Conservation (phyloP, 2,113 vertebrate genomes). For the Peucedramus taeniatus region DNA sequence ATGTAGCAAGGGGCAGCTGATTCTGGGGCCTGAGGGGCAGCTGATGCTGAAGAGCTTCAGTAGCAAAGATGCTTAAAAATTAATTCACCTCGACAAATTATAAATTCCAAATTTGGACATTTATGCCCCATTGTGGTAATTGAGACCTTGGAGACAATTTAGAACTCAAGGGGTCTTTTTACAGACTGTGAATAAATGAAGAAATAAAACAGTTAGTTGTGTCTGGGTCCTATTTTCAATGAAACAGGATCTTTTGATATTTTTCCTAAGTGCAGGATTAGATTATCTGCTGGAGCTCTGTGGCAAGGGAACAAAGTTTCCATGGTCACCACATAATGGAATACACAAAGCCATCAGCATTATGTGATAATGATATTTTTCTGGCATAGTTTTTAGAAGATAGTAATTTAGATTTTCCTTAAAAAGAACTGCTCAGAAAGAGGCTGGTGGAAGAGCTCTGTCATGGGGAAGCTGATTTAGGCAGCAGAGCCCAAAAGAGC, state of each 20-base stretch:
- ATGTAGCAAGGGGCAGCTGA: not conserved
- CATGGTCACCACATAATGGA: not conserved
- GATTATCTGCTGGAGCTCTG: not conserved
- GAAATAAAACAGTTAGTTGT: not conserved
- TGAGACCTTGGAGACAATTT: not conserved
- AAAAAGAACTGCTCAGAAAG: not conserved
- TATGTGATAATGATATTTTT: not conserved
- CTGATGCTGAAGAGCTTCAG: not conserved
- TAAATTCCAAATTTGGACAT: not conserved
- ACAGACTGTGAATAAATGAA: not conserved
- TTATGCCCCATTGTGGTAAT: not conserved
- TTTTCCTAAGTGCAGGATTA: not conserved
- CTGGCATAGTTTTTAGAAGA: not conserved
- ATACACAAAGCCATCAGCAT: not conserved
- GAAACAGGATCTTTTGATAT: not conserved
- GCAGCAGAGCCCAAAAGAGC: not conserved
- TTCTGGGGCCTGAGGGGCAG: not conserved
- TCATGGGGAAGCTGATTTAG: not conserved
- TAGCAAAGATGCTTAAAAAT: not conserved
- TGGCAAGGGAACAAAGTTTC: not conserved
- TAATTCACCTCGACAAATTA: not conserved
- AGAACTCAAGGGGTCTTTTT: not conserved
- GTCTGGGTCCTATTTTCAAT: not conserved
- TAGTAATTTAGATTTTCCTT: constrained; percentile 23
- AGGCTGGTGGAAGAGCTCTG: not conserved